phyloP scores from a whole-genome alignment of 2,113 vertebrate genomes.

The Lepisosteus oculatus region DNA sequence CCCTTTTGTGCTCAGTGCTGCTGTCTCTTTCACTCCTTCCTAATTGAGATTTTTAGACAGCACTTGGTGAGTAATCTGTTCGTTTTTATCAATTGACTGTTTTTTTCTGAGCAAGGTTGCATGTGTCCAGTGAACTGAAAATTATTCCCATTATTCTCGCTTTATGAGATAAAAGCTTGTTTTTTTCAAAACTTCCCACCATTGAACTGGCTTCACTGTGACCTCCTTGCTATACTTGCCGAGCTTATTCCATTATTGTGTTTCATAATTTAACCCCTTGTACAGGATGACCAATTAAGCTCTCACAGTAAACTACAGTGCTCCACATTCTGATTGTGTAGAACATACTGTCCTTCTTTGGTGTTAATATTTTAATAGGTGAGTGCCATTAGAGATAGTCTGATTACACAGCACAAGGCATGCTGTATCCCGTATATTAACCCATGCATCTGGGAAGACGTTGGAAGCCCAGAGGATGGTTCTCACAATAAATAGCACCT shows the following conservation, averaged over 20 bases:
- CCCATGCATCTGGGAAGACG: no score
- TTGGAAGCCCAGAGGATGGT: not conserved
- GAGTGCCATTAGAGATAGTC: not conserved
- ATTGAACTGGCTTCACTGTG: constrained; percentile 41
- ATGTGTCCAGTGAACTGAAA: constrained; percentile 34
- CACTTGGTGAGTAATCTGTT: not conserved
- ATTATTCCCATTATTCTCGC: constrained; percentile 27
- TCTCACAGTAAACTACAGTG: constrained; percentile 15
- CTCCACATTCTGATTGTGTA: not conserved
- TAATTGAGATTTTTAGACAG: constrained; percentile 44
- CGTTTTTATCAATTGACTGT: constrained; percentile 9
- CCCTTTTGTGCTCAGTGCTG: constrained; percentile 17
- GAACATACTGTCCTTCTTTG: no score
- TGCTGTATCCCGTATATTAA: constrained; percentile 22
- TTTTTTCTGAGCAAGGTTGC: constrained; percentile 25
- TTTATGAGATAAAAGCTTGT: constrained; percentile 24
- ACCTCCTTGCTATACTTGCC: constrained; percentile 39
- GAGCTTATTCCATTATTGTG: constrained; percentile 36
- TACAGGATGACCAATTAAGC: not conserved
- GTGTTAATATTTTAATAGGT: no score
- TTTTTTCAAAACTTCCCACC: constrained; percentile 30
- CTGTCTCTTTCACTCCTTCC: constrained; percentile 4
- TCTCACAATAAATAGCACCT: constrained; percentile 1
- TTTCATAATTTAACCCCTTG: constrained; percentile 15
- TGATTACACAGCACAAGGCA: constrained; percentile 10